Conservation (phyloP, 2,888 invertebrate species). For the Rhingia rostrata region DNA sequence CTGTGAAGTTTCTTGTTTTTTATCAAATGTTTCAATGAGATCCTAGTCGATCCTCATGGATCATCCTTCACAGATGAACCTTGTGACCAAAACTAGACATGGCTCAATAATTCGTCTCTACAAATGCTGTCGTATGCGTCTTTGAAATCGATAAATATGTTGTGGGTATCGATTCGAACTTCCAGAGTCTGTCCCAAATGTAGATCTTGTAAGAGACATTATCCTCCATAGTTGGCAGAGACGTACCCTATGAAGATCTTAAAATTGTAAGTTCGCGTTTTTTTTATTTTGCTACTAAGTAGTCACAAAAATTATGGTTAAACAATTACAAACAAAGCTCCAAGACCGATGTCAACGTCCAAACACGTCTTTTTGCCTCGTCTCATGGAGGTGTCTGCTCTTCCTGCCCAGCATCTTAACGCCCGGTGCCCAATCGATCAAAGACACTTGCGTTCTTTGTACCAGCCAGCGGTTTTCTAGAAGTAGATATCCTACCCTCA, state of each 20-base stretch:
- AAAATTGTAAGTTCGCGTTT: background rate
- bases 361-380: background rate
- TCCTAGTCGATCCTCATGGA: no score
- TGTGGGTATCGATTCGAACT: no score
- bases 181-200: no score
- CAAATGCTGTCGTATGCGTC: no score
- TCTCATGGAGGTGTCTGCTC: constrained; percentile 4
- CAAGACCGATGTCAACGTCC: background rate
- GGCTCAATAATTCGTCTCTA: no score
- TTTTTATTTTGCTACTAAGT: constrained; percentile 6
- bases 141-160: no score
- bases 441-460: constrained; percentile 78
- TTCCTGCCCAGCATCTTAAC: constrained; percentile 2
- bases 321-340: constrained; percentile 18
- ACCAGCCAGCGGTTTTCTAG: constrained; percentile 25
- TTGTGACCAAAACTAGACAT: no score
- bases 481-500: background rate
- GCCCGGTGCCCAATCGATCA: constrained; percentile 80
- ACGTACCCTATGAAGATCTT: background rate
- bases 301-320: constrained; percentile 10
- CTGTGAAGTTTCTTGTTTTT: no score
- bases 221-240: no score
- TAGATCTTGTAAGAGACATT: no score
- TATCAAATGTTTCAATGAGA: no score
- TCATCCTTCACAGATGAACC: no score